These are phyloP conservation scores for Agonopterix subpropinquella DNA, from an alignment of 2,888 invertebrate species.

Conservation along the genomic window DNA sequence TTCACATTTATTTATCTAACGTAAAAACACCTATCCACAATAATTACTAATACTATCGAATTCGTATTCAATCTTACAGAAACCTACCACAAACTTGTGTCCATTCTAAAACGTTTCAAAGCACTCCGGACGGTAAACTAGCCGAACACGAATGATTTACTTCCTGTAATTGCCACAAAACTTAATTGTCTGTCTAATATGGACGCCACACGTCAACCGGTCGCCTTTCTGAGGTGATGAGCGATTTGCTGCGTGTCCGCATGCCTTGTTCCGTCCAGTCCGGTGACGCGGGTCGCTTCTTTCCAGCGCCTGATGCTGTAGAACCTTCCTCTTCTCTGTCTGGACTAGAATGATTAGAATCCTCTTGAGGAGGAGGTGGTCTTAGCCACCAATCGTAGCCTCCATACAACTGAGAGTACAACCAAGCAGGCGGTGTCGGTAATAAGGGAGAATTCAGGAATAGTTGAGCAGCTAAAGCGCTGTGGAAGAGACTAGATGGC, in stretches of 20 bases:
- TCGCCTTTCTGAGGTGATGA: constrained; percentile 60
- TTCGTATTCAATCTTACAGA: constrained; percentile 32
- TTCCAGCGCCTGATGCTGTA: constrained; percentile 52
- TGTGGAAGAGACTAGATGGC: constrained; percentile 67
- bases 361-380: constrained; percentile 59
- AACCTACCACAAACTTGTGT: constrained; percentile 21
- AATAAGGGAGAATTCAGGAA: constrained; percentile 84
- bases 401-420: constrained; percentile 85
- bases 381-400: constrained; percentile 82
- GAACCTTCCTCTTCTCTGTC: constrained; percentile 58
- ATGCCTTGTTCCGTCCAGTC: constrained; percentile 64
- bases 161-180: constrained; percentile 21
- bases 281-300: constrained; percentile 73
- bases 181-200: constrained; percentile 62
- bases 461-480: constrained; percentile 79
- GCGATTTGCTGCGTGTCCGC: constrained; percentile 59
- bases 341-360: constrained; percentile 54
- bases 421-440: constrained; percentile 86
- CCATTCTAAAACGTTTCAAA: constrained; percentile 24
- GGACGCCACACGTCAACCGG: constrained; percentile 88
- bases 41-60: constrained; percentile 48
- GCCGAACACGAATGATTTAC: constrained; percentile 24
- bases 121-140: constrained; percentile 45
- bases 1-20: constrained; percentile 70
- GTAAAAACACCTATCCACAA: constrained; percentile 64